phyloP scores from a whole-genome alignment of 2,888 invertebrate genomes.

The Portevinia maculata region DNA sequence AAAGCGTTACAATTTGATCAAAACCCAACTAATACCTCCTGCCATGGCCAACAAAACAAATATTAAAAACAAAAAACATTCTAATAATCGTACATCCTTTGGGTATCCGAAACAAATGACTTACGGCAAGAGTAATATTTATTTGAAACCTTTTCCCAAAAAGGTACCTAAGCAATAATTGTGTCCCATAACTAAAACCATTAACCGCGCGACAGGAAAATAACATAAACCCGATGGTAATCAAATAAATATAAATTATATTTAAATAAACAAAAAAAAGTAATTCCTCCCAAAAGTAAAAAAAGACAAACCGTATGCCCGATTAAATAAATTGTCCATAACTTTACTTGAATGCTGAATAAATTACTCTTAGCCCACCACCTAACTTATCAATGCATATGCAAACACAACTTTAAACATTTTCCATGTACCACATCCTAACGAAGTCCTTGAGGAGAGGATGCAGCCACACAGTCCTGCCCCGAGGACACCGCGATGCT shows the following conservation, averaged over 20 bases:
- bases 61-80: no score
- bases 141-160: neutral
- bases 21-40: no score
- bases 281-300: neutral
- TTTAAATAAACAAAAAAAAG: constrained; percentile 2
- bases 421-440: constrained; percentile 49
- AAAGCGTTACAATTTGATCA: no score
- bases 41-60: no score
- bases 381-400: neutral
- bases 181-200: constrained; percentile 21
- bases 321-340: constrained; percentile 56
- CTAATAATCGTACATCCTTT: no score
- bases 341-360: constrained; percentile 54
- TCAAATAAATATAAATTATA: constrained; percentile 42
- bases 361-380: constrained; percentile 10
- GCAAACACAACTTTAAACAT: constrained; percentile 29
- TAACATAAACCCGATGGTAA: constrained; percentile 3
- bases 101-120: no score
- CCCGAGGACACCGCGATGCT: constrained; percentile 8
- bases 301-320: constrained; percentile 31
- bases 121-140: no score
- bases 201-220: neutral
- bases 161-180: constrained; percentile 28
- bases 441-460: constrained; percentile 47
- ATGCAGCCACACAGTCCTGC: constrained; percentile 21